A percentile compares a stretch with the other conserved stretches of the same genome.
Conservation (phyloP, 2,113 vertebrate genomes). For the Psephotus haematonotus region DNA sequence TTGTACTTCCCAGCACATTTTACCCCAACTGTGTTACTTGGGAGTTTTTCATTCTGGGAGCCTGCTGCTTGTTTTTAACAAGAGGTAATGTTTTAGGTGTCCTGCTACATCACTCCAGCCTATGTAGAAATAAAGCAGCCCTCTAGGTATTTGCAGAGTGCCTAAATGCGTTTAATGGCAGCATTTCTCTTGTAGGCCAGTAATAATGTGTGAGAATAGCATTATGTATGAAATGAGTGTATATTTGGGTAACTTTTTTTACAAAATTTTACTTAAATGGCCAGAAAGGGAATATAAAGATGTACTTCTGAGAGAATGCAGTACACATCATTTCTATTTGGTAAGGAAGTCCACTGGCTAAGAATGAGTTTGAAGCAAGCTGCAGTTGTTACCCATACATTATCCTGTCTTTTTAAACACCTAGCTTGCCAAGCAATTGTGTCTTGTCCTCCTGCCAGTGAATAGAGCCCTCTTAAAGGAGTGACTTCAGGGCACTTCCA, state of each 20-base stretch:
- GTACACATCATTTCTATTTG: not conserved
- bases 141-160: not conserved
- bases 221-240: not conserved
- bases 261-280: not conserved
- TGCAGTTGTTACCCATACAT: accelerated
- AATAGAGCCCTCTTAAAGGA: not conserved
- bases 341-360: not conserved
- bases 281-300: not conserved
- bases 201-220: not conserved
- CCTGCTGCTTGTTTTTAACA: not conserved
- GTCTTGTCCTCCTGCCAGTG: not conserved
- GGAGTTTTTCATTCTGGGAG: not conserved
- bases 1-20: not conserved
- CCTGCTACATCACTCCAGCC: accelerated
- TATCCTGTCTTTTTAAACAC: not conserved
- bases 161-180: not conserved
- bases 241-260: not conserved
- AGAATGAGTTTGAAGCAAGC: not conserved
- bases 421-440: not conserved
- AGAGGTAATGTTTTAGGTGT: accelerated
- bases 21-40: accelerated
- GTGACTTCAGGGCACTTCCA: not conserved
- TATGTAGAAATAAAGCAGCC: accelerated
- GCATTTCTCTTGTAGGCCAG: not conserved
- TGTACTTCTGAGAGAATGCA: not conserved